Evolutionary conservation across 1,140 invertebrate species (phyloP), one percentile per base, ranked within the genome.

Genomic region (Euura lappo): DNA sequence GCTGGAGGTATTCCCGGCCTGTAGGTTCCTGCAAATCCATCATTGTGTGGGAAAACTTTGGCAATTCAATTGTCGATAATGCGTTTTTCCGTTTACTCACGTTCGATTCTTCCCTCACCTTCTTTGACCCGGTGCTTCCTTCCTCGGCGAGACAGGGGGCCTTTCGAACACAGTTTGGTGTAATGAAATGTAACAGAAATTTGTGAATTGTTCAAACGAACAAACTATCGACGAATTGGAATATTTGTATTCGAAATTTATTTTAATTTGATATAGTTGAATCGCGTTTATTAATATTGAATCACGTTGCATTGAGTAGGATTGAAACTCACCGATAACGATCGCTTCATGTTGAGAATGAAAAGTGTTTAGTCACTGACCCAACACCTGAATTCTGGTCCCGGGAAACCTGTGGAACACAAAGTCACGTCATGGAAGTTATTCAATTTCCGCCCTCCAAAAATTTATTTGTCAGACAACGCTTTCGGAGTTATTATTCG

Each of bases 1-100:
- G 73, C 70, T 86, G 81, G 45, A 86, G 70, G 76, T 87, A 87
- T 70, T 87, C 83, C 66, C 76, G 78, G 42, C 81, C 75, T 75
- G 77, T 81, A 42, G 82, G 79, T 71, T 73, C 74, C 82, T 87
- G 71, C 47, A 46, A 45, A 75, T 71, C 74, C 66, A 28, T 28
- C 28, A 28, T 28, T 28, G 1, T 28, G 28, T 1, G 28, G 28
- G 28, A 28, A 28, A 28, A 28, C 28, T 28, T 28, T 28, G 28
- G 51, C 51, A 6, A 6, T 60, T 60, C 51, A 6, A 11, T 60
- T n/a, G 6, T 1, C 51, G 13, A 8, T 60, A 6, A 60, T n/a
- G 10, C 51, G 13, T n/a, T n/a, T n/a, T 60, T 60, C 8, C 51
- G 3, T 28, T 28, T 28, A 28, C 28, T 28, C 28, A 28, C 28